A percentile compares a stretch with the other conserved stretches of the same genome.
Evolutionary conservation across 2,888 invertebrate species (phyloP).

Genomic region (Lithodes maja): DNA sequence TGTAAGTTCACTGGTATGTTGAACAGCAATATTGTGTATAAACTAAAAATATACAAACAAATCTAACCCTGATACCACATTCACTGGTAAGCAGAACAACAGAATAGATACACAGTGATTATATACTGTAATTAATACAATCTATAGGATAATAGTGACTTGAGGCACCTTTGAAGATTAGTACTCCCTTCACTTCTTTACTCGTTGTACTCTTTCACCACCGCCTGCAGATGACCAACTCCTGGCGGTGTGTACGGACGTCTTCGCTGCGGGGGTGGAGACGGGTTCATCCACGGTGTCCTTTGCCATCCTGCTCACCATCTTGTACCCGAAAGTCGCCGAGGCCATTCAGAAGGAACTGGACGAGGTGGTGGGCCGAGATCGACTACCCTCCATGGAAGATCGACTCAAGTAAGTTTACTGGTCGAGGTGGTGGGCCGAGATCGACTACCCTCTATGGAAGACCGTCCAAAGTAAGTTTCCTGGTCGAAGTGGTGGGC

Average conservation of each 20-base stretch:
- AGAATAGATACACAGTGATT: too few relatives aligned
- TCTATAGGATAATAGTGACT: background rate
- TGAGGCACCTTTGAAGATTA: too few relatives aligned
- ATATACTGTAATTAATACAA: background rate
- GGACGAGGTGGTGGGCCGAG: too few relatives aligned
- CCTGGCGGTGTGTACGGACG: conserved; percentile 75
- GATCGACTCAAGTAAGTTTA: too few relatives aligned
- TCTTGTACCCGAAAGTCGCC: conserved; percentile 79
- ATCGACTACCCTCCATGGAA: too few relatives aligned
- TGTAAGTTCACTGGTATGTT: too few relatives aligned
- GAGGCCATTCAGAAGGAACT: conserved; percentile 79
- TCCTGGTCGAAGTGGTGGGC: too few relatives aligned
- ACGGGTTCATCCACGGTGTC: conserved; percentile 82
- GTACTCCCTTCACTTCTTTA: background rate
- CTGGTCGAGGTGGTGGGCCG: too few relatives aligned
- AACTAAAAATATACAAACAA: conserved; percentile 46
- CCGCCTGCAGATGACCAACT: conserved; percentile 72
- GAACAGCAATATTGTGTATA: background rate
- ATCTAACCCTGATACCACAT: too few relatives aligned
- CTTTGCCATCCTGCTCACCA: conserved; percentile 79
- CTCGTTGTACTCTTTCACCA: background rate
- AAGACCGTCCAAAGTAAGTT: conserved; percentile 78
- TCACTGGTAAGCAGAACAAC: too few relatives aligned
- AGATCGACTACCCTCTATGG: conserved; percentile 73
- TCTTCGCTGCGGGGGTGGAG: conserved; percentile 83